These are phyloP conservation scores for Agonopterix subpropinquella DNA, from an alignment of 2,888 invertebrate genomes.

Conservation along the genomic window DNA sequence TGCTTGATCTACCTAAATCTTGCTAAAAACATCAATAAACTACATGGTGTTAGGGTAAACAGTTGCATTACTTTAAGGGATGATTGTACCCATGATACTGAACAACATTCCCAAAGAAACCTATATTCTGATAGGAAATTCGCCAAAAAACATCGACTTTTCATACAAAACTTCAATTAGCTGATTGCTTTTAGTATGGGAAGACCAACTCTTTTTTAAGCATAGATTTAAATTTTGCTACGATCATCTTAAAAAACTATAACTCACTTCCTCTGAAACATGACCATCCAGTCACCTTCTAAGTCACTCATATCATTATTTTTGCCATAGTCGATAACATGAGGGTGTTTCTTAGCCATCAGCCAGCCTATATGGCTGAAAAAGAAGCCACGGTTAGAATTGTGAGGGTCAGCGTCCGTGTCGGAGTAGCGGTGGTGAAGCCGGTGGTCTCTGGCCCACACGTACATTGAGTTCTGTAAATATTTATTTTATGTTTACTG, in stretches of 20 bases:
- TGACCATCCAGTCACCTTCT: slow-evolving; percentile 80
- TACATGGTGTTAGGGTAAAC: no score
- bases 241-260: not conserved
- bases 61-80: no score
- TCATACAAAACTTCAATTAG: no score
- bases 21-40: no score
- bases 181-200: no score
- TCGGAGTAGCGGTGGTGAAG: slow-evolving; percentile 85
- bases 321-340: slow-evolving; percentile 79
- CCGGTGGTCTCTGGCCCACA: slow-evolving; percentile 88
- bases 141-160: no score
- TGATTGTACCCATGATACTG: no score
- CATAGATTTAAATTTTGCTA: no score
- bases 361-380: slow-evolving; percentile 93
- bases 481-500: not conserved
- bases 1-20: no score
- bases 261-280: slow-evolving; percentile 84
- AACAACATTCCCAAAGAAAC: no score
- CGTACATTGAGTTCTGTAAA: slow-evolving; percentile 80
- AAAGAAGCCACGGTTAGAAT: slow-evolving; percentile 88
- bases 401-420: slow-evolving; percentile 86
- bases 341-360: slow-evolving; percentile 85
- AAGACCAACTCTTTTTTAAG: no score
- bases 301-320: slow-evolving; percentile 86
- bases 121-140: no score